These are phyloP conservation scores for Netelia inedita DNA, from an alignment of 2,888 invertebrate genomes.

Conservation along the genomic window DNA sequence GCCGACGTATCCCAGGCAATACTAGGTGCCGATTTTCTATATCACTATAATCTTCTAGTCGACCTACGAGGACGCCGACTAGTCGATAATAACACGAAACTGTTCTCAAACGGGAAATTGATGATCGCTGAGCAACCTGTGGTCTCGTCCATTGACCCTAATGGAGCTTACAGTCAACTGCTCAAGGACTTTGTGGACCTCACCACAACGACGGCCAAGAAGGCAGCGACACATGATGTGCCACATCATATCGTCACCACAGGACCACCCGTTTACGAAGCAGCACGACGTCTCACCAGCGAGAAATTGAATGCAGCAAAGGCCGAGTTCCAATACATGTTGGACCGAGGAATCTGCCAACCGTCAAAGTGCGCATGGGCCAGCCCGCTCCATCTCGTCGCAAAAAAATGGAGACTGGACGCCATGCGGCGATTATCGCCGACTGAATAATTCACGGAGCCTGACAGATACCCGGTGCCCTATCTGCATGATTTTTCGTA, in stretches of 20 bases:
- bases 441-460: constrained; percentile 10
- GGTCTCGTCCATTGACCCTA: not conserved
- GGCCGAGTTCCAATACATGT: not conserved
- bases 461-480: constrained; percentile 42
- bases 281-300: not conserved
- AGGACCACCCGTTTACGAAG: constrained; percentile 9
- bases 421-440: constrained; percentile 41
- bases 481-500: constrained; percentile 52
- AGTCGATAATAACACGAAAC: constrained; percentile 25
- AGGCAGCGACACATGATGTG: constrained; percentile 45
- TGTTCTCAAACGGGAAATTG: constrained; percentile 1
- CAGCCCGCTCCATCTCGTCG: constrained; percentile 28
- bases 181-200: not conserved
- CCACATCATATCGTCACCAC: constrained; percentile 40
- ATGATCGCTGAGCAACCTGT: not conserved
- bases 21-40: constrained; percentile 52
- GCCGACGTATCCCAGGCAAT: constrained; percentile 25
- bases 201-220: not conserved
- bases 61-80: constrained; percentile 30
- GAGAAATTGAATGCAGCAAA: not conserved
- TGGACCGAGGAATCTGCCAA: not conserved
- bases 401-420: constrained; percentile 45
- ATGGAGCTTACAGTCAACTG: not conserved
- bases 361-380: not conserved
- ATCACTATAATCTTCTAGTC: constrained; percentile 14